These are phyloP conservation scores for Ormyrus pomaceus DNA, from an alignment of 2,888 invertebrate species.

Conservation along the genomic window DNA sequence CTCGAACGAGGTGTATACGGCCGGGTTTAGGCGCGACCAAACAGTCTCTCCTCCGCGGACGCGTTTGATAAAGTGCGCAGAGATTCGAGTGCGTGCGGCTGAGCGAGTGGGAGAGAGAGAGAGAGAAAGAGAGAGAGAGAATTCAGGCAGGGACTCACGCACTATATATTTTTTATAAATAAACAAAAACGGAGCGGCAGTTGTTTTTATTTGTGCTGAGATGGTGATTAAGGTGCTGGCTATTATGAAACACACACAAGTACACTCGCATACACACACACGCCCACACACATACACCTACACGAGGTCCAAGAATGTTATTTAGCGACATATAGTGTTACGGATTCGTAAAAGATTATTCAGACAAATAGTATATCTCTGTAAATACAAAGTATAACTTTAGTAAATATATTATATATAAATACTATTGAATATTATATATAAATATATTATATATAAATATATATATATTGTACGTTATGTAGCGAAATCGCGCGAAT, in stretches of 20 bases:
- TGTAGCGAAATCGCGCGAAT: conserved; percentile 72
- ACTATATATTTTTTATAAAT: conserved; percentile 73
- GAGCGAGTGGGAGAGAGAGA: conserved; percentile 20
- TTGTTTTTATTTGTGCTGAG: conserved; percentile 66
- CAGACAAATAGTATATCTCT: conserved; percentile 69
- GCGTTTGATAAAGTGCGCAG: no score
- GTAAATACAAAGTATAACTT: conserved; percentile 66
- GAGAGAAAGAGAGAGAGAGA: conserved; percentile 23
- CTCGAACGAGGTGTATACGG: background rate
- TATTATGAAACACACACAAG: conserved; percentile 59
- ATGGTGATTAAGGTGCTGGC: conserved; percentile 70
- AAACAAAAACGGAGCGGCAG: conserved; percentile 61
- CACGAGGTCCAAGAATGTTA: conserved; percentile 75
- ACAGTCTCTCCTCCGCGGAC: no score
- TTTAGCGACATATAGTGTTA: conserved; percentile 72
- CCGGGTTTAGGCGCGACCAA: conserved; percentile 56
- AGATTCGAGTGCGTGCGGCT: conserved; percentile 1
- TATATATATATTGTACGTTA: conserved; percentile 73
- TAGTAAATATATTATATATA: conserved; percentile 60
- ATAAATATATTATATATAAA: conserved; percentile 66
- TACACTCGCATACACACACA: conserved; percentile 30
- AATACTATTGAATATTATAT: conserved; percentile 59
- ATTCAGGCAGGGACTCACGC: conserved; percentile 65
- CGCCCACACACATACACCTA: conserved; percentile 57
- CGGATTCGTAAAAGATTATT: conserved; percentile 71